Evolutionary conservation across 1,140 invertebrate genomes (phyloP).

Genomic region (Rhagoletis pomonella): DNA sequence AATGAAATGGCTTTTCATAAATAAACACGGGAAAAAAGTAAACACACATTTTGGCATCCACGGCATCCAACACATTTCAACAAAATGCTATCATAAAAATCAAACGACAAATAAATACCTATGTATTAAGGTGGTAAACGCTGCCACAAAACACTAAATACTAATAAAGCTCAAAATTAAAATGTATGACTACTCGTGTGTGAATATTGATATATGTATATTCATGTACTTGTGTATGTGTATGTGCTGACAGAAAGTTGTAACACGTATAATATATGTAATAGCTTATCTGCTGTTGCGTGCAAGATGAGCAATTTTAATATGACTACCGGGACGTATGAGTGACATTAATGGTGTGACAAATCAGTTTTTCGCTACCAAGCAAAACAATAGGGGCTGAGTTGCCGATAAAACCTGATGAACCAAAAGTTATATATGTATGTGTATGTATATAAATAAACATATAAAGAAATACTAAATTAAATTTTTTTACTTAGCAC

Average conservation of each 20-base stretch:
- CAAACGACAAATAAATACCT: not conserved
- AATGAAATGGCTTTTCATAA: slow-evolving; percentile 7
- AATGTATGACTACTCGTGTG: not conserved
- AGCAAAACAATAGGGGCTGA: not conserved
- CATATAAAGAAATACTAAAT: too few species aligned
- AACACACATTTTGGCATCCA: not conserved
- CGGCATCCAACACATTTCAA: too few species aligned
- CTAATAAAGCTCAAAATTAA: not conserved
- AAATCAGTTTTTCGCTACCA: not conserved
- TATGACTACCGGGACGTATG: slow-evolving; percentile 34
- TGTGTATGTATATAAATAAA: not conserved
- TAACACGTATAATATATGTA: not conserved
- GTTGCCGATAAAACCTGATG: not conserved
- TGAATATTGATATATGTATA: not conserved
- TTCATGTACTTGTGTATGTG: not conserved
- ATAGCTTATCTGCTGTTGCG: not conserved
- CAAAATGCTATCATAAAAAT: not conserved
- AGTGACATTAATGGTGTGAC: slow-evolving; percentile 37
- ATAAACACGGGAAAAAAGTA: not conserved
- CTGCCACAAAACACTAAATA: slow-evolving; percentile 5
- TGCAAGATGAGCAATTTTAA: slow-evolving; percentile 25
- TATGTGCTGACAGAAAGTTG: not conserved
- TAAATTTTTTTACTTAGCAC: too few species aligned
- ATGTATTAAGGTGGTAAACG: not conserved
- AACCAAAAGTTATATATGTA: not conserved